phyloP scores from a whole-genome alignment of 1,140 invertebrate species.

The Drosophila mayri region DNA sequence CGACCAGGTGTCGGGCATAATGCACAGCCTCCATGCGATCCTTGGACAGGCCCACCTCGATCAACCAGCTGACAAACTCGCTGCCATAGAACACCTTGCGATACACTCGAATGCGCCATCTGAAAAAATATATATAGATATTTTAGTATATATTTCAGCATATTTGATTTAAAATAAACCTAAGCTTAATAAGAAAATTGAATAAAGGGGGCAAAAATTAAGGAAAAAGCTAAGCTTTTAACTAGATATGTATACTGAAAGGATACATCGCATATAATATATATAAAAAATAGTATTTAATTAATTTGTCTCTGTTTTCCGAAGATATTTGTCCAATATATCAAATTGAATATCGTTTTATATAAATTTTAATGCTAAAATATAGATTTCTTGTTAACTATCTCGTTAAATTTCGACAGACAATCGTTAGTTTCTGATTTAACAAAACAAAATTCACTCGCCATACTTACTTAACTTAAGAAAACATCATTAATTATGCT shows the following conservation, averaged over 20 bases:
- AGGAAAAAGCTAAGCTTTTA: background rate
- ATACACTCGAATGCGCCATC: conserved; percentile 91
- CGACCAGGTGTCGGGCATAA: conserved; percentile 93
- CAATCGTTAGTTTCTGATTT: too few species aligned
- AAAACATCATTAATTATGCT: conserved; percentile 27
- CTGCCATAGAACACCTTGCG: conserved; percentile 92
- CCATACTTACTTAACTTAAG: conserved; percentile 15
- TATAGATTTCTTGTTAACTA: background rate
- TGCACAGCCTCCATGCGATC: conserved; percentile 91
- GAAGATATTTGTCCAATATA: background rate
- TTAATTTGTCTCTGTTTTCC: background rate
- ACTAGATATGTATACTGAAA: background rate
- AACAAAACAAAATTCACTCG: background rate
- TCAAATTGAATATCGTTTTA: background rate
- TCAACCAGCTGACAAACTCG: conserved; percentile 94
- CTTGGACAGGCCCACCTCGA: conserved; percentile 90
- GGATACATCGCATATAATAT: too few species aligned
- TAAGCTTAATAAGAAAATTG: background rate
- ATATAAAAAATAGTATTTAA: too few species aligned
- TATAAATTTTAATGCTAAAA: background rate
- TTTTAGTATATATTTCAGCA: background rate
- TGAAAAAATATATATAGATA: conserved; percentile 13
- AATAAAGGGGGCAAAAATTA: background rate
- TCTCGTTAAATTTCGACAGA: too few species aligned
- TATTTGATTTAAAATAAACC: background rate